Conservation (phyloP, 2,797 vertebrate genomes). For the Channallabes apus region DNA sequence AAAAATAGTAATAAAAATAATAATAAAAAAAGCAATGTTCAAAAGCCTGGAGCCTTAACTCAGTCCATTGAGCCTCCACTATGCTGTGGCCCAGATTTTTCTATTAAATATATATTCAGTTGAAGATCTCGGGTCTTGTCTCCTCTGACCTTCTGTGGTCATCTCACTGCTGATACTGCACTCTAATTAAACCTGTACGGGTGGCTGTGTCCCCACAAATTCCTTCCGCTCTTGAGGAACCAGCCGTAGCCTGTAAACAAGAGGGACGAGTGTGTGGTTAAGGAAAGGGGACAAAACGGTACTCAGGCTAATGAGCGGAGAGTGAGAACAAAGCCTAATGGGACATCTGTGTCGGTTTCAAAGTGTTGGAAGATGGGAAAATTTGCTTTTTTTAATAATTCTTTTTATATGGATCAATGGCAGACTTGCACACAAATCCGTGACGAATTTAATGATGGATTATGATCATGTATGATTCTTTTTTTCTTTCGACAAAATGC, state of each 20-base stretch:
- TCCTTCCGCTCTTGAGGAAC: constrained; percentile 58
- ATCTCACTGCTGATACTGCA: constrained; percentile 56
- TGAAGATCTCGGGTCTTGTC: constrained; percentile 59
- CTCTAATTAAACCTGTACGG: constrained; percentile 75
- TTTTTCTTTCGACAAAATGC: constrained; percentile 17
- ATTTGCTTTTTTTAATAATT: not conserved
- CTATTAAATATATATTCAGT: constrained; percentile 70
- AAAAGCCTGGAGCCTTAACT: not conserved
- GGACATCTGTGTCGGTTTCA: constrained; percentile 49
- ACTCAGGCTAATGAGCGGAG: constrained; percentile 8
- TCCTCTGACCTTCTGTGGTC: constrained; percentile 67
- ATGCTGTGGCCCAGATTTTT: constrained; percentile 42
- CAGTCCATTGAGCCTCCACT: constrained; percentile 7
- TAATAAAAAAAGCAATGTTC: too few species aligned
- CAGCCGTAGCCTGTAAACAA: constrained; percentile 55
- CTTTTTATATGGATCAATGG: constrained; percentile 47
- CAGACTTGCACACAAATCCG: not conserved
- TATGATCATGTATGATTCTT: constrained; percentile 29
- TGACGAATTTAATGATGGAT: constrained; percentile 41
- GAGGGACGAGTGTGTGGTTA: not conserved
- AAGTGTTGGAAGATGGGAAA: constrained; percentile 25
- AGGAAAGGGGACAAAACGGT: constrained; percentile 1
- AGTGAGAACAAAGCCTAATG: constrained; percentile 49
- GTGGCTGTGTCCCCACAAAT: constrained; percentile 69
- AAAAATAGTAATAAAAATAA: not conserved